Conservation (phyloP, 2,113 vertebrate genomes). For the Philantomba maxwellii region DNA sequence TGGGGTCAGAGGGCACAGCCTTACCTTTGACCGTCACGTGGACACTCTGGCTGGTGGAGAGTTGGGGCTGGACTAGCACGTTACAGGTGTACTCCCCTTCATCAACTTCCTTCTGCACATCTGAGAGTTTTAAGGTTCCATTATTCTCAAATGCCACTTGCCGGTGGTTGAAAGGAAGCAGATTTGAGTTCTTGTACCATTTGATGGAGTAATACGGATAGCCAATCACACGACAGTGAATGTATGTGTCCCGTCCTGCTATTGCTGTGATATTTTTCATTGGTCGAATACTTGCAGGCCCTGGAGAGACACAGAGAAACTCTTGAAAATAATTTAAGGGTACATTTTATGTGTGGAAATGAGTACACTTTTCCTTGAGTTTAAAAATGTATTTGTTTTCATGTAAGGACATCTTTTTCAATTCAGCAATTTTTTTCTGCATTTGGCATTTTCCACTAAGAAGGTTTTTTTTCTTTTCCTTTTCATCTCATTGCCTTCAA, state of each 20-base stretch:
- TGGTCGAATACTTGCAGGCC: slow-evolving; percentile 94
- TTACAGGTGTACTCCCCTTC: slow-evolving; percentile 98
- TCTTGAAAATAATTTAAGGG: slow-evolving; percentile 80
- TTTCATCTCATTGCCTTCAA: neutral
- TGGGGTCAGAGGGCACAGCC: neutral
- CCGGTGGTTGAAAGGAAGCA: slow-evolving; percentile 97
- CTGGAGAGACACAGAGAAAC: slow-evolving; percentile 81
- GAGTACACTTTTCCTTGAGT: slow-evolving; percentile 18
- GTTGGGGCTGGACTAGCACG: slow-evolving; percentile 94
- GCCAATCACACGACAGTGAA: slow-evolving; percentile 97
- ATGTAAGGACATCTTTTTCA: neutral
- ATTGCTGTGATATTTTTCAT: slow-evolving; percentile 99
- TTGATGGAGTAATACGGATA: slow-evolving; percentile 99
- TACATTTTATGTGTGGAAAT: neutral
- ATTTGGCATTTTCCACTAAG: neutral
- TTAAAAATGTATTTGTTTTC: neutral
- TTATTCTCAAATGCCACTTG: slow-evolving; percentile 99
- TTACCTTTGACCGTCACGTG: slow-evolving; percentile 95
- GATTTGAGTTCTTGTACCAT: slow-evolving; percentile 98
- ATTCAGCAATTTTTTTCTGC: neutral
- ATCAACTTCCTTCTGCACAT: slow-evolving; percentile 94
- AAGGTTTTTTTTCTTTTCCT: neutral
- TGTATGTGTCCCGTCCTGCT: slow-evolving; percentile 93
- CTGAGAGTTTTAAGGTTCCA: slow-evolving; percentile 93
- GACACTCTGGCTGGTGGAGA: slow-evolving; percentile 96